These are phyloP conservation scores for Eretmochelys imbricata DNA, from an alignment of 2,113 vertebrate genomes.

Conservation along the genomic window DNA sequence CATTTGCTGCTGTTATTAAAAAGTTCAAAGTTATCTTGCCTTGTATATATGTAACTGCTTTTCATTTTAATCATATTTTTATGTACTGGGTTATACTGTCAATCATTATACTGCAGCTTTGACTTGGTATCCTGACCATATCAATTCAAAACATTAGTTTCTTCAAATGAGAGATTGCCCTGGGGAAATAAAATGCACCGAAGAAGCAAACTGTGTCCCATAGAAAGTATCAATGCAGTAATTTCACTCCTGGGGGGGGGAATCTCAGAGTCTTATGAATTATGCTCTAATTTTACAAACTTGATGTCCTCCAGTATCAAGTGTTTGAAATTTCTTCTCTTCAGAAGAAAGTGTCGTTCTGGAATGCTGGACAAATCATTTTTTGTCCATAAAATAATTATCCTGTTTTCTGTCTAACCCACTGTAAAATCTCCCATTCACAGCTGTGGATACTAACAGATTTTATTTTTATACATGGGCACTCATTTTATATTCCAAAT, in stretches of 20 bases:
- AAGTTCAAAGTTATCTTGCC: slow-evolving; percentile 60
- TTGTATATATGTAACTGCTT: slow-evolving; percentile 66
- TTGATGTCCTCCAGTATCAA: slow-evolving; percentile 3
- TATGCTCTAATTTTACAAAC: slow-evolving; percentile 48
- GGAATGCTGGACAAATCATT: slow-evolving; percentile 21
- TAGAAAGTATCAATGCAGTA: slow-evolving; percentile 9
- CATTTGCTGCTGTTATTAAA: slow-evolving; percentile 67
- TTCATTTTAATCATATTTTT: slow-evolving; percentile 65
- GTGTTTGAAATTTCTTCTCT: slow-evolving; percentile 38
- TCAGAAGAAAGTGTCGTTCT: slow-evolving; percentile 27
- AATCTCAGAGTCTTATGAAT: not conserved
- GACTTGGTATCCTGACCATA: slow-evolving; percentile 73
- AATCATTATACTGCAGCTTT: slow-evolving; percentile 60
- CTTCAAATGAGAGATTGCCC: slow-evolving; percentile 30
- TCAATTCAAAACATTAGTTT: slow-evolving; percentile 53
- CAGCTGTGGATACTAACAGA: slow-evolving; percentile 42
- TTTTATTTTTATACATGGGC: slow-evolving; percentile 72
- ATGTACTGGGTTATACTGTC: slow-evolving; percentile 61
- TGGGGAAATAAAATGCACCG: not conserved
- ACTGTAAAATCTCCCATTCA: not conserved
- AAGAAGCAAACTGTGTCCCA: slow-evolving; percentile 28
- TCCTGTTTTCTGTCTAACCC: slow-evolving; percentile 54
- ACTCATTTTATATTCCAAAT: slow-evolving; percentile 61
- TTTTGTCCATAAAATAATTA: not conserved
- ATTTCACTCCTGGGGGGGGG: not conserved